A percentile compares a stretch with the other conserved stretches of the same genome.
Evolutionary conservation across 2,888 invertebrate species (phyloP).

Genomic region (Lasioglossum marginatum): DNA sequence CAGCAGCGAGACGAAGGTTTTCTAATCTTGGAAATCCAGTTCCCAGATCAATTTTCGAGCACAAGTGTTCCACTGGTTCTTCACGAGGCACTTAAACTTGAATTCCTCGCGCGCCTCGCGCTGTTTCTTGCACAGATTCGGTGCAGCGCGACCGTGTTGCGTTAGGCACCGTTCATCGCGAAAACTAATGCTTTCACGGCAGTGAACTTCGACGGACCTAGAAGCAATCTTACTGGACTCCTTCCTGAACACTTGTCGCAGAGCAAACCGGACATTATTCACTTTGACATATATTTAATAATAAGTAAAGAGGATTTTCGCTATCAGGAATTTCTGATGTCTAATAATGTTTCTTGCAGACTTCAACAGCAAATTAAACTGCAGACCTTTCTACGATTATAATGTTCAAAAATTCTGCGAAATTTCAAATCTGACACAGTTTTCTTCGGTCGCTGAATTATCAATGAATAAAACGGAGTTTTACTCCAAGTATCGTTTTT

Average conservation of each 20-base stretch:
- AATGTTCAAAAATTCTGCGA: background rate
- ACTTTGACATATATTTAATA: background rate
- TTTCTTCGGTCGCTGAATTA: background rate
- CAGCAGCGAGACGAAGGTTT: background rate
- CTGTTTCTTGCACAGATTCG: background rate
- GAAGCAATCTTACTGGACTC: background rate
- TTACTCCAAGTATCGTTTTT: background rate
- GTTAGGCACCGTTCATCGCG: background rate
- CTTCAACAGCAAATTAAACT: background rate
- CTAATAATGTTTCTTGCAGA: background rate
- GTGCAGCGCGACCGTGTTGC: background rate
- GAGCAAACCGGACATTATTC: background rate
- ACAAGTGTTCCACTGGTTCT: background rate
- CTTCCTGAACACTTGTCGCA: background rate
- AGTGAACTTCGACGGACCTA: background rate
- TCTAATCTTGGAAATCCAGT: background rate
- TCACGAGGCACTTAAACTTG: background rate
- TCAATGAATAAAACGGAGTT: background rate
- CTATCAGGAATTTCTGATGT: no score
- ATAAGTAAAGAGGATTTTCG: background rate
- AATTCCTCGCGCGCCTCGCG: background rate
- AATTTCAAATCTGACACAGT: background rate
- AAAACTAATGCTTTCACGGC: background rate
- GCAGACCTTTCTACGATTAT: background rate
- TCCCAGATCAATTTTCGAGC: background rate